Conservation (phyloP, 2,797 vertebrate species). For the Enteromius radiatus region DNA sequence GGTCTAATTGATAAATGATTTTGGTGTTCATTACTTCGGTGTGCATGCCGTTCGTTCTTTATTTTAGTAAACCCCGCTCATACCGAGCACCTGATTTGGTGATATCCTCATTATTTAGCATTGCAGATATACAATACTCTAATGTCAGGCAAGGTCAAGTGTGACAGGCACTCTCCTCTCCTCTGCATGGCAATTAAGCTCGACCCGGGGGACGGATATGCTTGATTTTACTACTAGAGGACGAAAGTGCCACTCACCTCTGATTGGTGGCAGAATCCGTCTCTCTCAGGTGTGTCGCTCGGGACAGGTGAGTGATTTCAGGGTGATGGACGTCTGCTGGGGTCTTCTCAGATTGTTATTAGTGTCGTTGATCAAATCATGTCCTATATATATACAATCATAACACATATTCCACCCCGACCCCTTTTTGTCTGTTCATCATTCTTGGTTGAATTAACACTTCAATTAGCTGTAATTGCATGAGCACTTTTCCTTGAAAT, state of each 20-base stretch:
- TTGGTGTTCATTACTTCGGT: slow-evolving; percentile 20
- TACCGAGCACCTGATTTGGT: slow-evolving; percentile 51
- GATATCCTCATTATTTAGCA: slow-evolving; percentile 59
- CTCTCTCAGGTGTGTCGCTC: slow-evolving; percentile 49
- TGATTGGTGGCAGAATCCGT: slow-evolving; percentile 68
- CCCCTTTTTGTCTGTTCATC: slow-evolving; percentile 65
- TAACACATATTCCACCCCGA: not conserved
- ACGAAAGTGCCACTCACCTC: slow-evolving; percentile 71
- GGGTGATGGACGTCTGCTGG: slow-evolving; percentile 6
- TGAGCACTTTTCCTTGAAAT: slow-evolving; percentile 77
- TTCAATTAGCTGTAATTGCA: slow-evolving; percentile 82
- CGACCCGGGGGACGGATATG: slow-evolving; percentile 66
- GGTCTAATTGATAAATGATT: slow-evolving; percentile 21
- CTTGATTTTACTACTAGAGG: slow-evolving; percentile 70
- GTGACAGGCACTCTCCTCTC: slow-evolving; percentile 60
- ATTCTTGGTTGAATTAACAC: slow-evolving; percentile 82
- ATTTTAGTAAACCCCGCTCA: slow-evolving; percentile 37
- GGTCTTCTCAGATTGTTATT: slow-evolving; percentile 7
- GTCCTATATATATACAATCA: slow-evolving; percentile 5
- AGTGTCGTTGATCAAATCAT: slow-evolving; percentile 8
- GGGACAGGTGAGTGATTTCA: slow-evolving; percentile 50
- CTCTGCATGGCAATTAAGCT: slow-evolving; percentile 72
- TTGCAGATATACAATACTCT: slow-evolving; percentile 59
- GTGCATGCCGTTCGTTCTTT: slow-evolving; percentile 28
- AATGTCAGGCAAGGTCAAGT: slow-evolving; percentile 74